phyloP scores from a whole-genome alignment of 2,888 invertebrate genomes.

The Luperina nickerlii region DNA sequence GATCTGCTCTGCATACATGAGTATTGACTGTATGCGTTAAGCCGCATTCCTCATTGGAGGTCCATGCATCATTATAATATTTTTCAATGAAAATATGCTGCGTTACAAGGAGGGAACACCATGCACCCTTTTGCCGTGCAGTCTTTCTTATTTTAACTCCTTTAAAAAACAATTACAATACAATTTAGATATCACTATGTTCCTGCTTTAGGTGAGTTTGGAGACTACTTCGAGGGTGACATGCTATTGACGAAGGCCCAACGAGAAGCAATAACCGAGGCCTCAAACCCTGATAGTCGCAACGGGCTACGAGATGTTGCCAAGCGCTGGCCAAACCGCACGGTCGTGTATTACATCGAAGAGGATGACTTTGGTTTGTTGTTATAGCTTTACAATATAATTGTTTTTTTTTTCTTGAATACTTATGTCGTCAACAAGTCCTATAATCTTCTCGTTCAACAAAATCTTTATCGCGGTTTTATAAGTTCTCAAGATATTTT shows the following conservation, averaged over 20 bases:
- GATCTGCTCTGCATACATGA: constrained; percentile 36
- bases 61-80: background rate
- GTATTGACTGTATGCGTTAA: constrained; percentile 8
- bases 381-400: background rate
- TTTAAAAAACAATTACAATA: background rate
- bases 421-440: background rate
- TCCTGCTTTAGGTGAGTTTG: constrained; percentile 74
- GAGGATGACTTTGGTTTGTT: constrained; percentile 85
- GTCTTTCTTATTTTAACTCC: background rate
- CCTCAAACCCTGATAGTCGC: constrained; percentile 70
- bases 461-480: background rate
- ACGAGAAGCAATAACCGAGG: constrained; percentile 72
- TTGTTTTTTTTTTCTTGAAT: background rate
- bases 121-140: too few relatives aligned
- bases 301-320: constrained; percentile 84
- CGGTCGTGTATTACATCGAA: constrained; percentile 83
- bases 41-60: background rate
- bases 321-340: constrained; percentile 86
- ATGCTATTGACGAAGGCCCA: constrained; percentile 82
- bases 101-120: background rate
- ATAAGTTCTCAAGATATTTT: background rate
- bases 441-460: background rate
- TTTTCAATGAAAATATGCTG: background rate
- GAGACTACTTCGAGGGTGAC: constrained; percentile 88
- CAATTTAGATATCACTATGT: background rate